A percentile compares a stretch with the other conserved stretches of the same genome.
phyloP scores from a whole-genome alignment of 2,888 invertebrate genomes.

The Diogma glabrata region DNA sequence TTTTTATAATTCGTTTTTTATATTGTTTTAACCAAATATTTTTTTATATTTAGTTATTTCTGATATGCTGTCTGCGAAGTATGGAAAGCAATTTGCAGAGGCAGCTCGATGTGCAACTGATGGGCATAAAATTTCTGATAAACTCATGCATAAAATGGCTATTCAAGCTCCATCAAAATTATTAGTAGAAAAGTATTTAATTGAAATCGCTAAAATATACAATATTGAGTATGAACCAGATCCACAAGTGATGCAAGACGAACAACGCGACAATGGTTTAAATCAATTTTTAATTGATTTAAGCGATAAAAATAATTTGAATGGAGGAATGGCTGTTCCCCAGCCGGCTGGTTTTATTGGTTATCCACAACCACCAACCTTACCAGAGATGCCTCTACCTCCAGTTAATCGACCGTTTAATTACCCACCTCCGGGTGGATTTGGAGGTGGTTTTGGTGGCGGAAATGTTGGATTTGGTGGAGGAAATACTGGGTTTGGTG shows the following conservation, averaged over 20 bases:
- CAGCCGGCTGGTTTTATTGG: conserved; percentile 72
- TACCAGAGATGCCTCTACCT: conserved; percentile 45
- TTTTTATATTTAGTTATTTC: conserved; percentile 51
- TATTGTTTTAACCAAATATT: neutral
- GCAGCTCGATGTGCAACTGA: conserved; percentile 81
- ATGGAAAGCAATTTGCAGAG: conserved; percentile 87
- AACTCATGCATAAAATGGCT: conserved; percentile 84
- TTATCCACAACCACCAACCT: conserved; percentile 57
- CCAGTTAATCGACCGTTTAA: conserved; percentile 48
- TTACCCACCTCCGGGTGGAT: conserved; percentile 45
- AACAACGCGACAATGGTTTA: conserved; percentile 37
- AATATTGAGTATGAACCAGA: conserved; percentile 93
- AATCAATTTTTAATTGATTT: conserved; percentile 61
- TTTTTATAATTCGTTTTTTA: neutral
- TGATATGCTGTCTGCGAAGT: conserved; percentile 81
- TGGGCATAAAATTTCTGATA: conserved; percentile 79
- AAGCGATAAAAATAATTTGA: conserved; percentile 45
- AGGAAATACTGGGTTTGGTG: conserved; percentile 20
- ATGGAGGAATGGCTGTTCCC: conserved; percentile 37
- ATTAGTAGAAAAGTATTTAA: conserved; percentile 81
- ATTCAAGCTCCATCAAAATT: conserved; percentile 92
- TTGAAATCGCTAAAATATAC: conserved; percentile 94
- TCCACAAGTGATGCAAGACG: conserved; percentile 77
- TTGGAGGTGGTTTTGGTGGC: conserved; percentile 19
- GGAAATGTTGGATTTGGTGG: conserved; percentile 36